Evolutionary conservation across 2,888 invertebrate genomes (phyloP), one percentile per base, ranked within the genome.

Genomic region (Hymenopus coronatus): DNA sequence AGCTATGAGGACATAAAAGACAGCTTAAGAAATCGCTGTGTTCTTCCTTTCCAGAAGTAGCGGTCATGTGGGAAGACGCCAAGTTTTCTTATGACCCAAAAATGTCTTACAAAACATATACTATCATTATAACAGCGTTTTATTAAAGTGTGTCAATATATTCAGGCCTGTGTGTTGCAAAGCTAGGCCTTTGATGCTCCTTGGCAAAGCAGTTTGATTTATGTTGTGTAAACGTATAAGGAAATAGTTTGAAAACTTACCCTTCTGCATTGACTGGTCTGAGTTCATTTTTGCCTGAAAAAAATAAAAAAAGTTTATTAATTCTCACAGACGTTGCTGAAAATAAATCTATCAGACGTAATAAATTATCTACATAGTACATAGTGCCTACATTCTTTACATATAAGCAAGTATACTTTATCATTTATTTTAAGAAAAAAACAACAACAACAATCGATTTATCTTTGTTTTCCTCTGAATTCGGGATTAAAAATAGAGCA

Each of bases 261-360:
- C 93, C 92, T 93, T 93, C 91, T 92, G 92, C 91, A 93, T 91
- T 89, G 92, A 91, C 94, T 94, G 95, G 90, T 95, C 95, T 9
- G 95, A 94, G 91, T 94, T 95, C 95, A 95, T 95, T 92, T 95
- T 95, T 84, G 95, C 95, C 95, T 95, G 94, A 89, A 95, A 94
- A 25, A 70, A 70, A 20, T 20, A 70, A 70, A 46, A 83, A 90
- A 28, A 89, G 88, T 28, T 12, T 6, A 25, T 30, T 84, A 54
- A 70, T 20, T 15, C 20, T 70, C 0, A 3, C 54, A 70, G 2
- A 70, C 2, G 33, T 33, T 8, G 8, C 6, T 33, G 8, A 33
- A 33, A 33, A 40, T 1, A 40, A 40, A 40, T 40, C 9, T 12
- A 12, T 1, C 12, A 40, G 0, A 40, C 7, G 40, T 40, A 40